Base-by-base conservation (phyloP, 2,888 invertebrate genomes). In the Sacculina carcini region DNA sequence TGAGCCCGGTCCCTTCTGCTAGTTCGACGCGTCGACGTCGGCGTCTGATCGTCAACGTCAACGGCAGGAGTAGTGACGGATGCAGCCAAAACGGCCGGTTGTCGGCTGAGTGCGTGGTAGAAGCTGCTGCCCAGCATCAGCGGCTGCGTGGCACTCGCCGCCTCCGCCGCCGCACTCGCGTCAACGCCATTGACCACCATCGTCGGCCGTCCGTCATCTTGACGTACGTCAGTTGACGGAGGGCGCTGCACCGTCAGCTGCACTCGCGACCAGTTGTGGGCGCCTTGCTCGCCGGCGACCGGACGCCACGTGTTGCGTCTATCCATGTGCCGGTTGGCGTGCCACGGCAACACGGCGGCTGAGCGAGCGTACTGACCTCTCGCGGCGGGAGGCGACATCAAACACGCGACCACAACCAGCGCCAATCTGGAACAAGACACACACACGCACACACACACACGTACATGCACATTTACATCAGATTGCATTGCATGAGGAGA, bases 121-220 rank as follows among this genome's bases (percentile, higher is more conserved):
- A 34, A 50, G 32, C 44, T 50, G 29, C 42, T 31, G 6, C 50
- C 44, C 6, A 44, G 50, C 42, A 50, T 38, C 14, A 50, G 42
- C 14, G 50, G 42, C 42, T 50, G 50, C n/a, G 10, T 31, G 32
- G 5, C 31, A 3, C 40, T 12, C 26, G 34, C 23, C 19, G 16
- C n/a, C 9, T 10, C 14, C 7, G 40, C n/a, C 32, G 44, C 46
- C 9, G 16, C 23, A 24, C 16, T 19, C 28, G 46, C 26, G 29
- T 46, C 46, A 46, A 46, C 46, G 21, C 46, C 14, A 7, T 46
- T 2, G 46, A 26, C 24, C 7, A 14, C 6, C 46, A 29, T 14
- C 14, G 9, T 21, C 19, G 19, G 21, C 4, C 38, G 6, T 40
- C 23, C 5, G 21, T 46, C 5, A 26, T 29, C 28, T 14, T 14